Percentiles rank a stretch among this genome's conserved stretches.
Conservation (phyloP, 2,888 invertebrate species). For the Ernsta delagoae region DNA sequence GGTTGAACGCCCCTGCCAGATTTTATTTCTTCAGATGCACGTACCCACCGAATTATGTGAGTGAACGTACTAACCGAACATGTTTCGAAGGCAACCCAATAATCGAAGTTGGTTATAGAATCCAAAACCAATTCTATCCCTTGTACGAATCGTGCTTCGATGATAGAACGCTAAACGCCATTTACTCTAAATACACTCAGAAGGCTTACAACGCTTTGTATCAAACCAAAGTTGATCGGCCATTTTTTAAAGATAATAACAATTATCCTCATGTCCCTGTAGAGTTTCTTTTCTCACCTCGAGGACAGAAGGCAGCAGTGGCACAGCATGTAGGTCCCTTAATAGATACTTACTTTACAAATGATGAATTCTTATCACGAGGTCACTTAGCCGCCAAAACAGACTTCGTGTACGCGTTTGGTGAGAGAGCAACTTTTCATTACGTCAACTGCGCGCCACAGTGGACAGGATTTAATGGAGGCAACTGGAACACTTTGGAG, state of each 20-base stretch:
- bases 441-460: slow-evolving; percentile 88
- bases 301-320: slow-evolving; percentile 60
- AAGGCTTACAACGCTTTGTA: slow-evolving; percentile 71
- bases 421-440: slow-evolving; percentile 87
- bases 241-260: slow-evolving; percentile 64
- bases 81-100: slow-evolving; percentile 62
- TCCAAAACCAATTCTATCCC: slow-evolving; percentile 61
- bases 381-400: slow-evolving; percentile 88
- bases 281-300: slow-evolving; percentile 62
- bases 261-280: slow-evolving; percentile 60
- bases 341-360: slow-evolving; percentile 69
- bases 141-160: slow-evolving; percentile 74
- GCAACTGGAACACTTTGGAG: slow-evolving; percentile 85
- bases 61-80: slow-evolving; percentile 58
- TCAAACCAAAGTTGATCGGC: slow-evolving; percentile 67
- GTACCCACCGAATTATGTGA: slow-evolving; percentile 57
- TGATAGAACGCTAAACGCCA: slow-evolving; percentile 52
- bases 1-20: slow-evolving; percentile 57
- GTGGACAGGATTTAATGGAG: slow-evolving; percentile 87
- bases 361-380: slow-evolving; percentile 75
- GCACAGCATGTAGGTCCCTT: slow-evolving; percentile 56
- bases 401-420: slow-evolving; percentile 86
- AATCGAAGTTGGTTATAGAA: slow-evolving; percentile 70
- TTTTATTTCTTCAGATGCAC: slow-evolving; percentile 62
- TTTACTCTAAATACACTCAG: slow-evolving; percentile 74